Conservation (phyloP, 1,140 invertebrate genomes). For the Notospermus geniculatus region DNA sequence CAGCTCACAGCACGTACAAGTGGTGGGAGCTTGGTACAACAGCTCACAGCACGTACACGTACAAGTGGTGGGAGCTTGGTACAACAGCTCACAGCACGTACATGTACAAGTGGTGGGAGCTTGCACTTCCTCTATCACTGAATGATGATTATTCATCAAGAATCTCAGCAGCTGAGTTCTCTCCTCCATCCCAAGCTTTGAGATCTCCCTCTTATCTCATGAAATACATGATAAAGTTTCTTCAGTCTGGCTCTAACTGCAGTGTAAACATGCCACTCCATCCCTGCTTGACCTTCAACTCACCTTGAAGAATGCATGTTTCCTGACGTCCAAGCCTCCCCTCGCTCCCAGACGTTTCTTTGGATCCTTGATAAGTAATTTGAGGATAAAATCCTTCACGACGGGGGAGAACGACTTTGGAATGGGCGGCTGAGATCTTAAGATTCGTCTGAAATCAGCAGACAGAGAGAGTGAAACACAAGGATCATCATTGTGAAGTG, state of each 20-base stretch:
- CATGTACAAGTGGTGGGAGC: too few species aligned
- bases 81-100: too few species aligned
- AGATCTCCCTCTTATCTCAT: too few species aligned
- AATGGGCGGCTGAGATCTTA: slow-evolving; percentile 81
- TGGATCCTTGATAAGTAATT: slow-evolving; percentile 85
- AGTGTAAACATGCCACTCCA: slow-evolving; percentile 67
- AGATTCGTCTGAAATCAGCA: slow-evolving; percentile 68
- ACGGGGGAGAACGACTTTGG: slow-evolving; percentile 68
- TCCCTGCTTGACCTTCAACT: slow-evolving; percentile 73
- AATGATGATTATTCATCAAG: too few species aligned
- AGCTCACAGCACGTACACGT: too few species aligned
- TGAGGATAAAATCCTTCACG: slow-evolving; percentile 68
- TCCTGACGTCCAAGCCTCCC: slow-evolving; percentile 86
- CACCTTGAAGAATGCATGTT: slow-evolving; percentile 88
- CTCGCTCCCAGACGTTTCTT: slow-evolving; percentile 69
- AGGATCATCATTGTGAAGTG: neutral
- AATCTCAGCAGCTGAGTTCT: too few species aligned
- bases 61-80: too few species aligned
- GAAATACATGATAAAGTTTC: neutral
- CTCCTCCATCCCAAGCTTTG: too few species aligned
- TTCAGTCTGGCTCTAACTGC: too few species aligned
- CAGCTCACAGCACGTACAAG: too few species aligned
- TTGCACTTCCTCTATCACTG: too few species aligned
- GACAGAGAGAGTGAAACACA: neutral
- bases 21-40: too few species aligned